Evolutionary conservation across 2,113 vertebrate genomes (phyloP).

Genomic region (Ovibos moschatus): DNA sequence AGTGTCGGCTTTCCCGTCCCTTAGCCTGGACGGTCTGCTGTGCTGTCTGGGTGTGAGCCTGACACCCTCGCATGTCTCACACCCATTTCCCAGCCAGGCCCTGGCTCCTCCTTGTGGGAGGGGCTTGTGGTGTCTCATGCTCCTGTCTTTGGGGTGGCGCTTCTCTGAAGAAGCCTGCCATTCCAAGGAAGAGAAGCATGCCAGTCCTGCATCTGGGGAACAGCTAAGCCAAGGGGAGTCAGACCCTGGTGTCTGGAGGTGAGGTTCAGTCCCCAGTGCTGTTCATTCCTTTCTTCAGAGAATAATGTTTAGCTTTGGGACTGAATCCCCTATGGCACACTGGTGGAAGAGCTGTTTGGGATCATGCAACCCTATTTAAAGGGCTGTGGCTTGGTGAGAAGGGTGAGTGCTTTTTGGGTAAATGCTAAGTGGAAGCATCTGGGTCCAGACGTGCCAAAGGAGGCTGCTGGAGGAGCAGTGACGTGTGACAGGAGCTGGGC

Average conservation of each 20-base stretch:
- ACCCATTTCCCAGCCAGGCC: neutral
- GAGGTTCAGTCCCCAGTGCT: neutral
- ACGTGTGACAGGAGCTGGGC: neutral
- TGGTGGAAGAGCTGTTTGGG: neutral
- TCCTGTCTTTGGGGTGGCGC: slow-evolving; percentile 57
- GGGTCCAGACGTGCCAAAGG: slow-evolving; percentile 36
- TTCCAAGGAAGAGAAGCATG: slow-evolving; percentile 58
- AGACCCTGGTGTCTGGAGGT: neutral
- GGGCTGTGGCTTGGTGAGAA: slow-evolving; percentile 41
- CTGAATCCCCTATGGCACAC: neutral
- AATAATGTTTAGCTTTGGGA: neutral
- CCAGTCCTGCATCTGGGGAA: neutral
- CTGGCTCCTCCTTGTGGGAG: slow-evolving; percentile 71
- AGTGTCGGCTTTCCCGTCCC: neutral
- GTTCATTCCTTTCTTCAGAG: neutral
- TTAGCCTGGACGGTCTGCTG: neutral
- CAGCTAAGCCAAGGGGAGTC: neutral
- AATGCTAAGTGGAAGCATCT: slow-evolving; percentile 47
- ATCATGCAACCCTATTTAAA: neutral
- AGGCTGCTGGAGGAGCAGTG: neutral
- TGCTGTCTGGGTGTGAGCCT: neutral
- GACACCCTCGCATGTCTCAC: neutral
- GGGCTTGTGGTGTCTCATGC: slow-evolving; percentile 49
- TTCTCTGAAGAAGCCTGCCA: slow-evolving; percentile 45
- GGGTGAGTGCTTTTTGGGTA: neutral